Percentiles rank a stretch among this genome's conserved stretches.
Conservation (phyloP, 2,797 vertebrate genomes). For the Sebastes hubbsi region DNA sequence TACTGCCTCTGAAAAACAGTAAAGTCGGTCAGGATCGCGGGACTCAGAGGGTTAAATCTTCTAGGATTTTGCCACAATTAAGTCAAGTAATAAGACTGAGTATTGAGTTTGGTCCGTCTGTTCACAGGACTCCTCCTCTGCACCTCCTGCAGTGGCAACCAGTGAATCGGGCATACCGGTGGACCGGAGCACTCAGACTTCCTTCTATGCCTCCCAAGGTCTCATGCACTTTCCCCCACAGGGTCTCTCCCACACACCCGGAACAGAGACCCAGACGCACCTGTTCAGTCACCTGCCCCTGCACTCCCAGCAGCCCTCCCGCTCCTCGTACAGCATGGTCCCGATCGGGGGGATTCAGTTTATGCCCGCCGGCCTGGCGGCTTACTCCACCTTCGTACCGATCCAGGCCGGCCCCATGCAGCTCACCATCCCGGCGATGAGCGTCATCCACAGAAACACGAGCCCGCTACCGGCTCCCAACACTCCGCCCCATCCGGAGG, state of each 20-base stretch:
- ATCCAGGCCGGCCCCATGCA: slow-evolving; percentile 92
- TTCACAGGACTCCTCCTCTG: slow-evolving; percentile 59
- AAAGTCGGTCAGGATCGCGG: accelerated
- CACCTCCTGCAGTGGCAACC: slow-evolving; percentile 19
- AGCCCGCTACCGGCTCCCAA: slow-evolving; percentile 73
- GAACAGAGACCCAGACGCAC: slow-evolving; percentile 83
- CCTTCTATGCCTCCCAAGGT: slow-evolving; percentile 74
- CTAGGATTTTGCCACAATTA: neutral
- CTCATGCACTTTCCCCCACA: slow-evolving; percentile 67
- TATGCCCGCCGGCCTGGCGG: slow-evolving; percentile 89
- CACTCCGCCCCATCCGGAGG: slow-evolving; percentile 75
- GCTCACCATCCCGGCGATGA: slow-evolving; percentile 93
- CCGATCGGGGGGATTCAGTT: slow-evolving; percentile 95
- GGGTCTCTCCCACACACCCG: slow-evolving; percentile 47
- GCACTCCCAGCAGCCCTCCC: slow-evolving; percentile 92
- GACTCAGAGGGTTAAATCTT: neutral
- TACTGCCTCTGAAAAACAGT: too few relatives aligned
- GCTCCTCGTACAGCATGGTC: slow-evolving; percentile 89
- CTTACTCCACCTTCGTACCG: slow-evolving; percentile 95
- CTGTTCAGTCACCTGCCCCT: slow-evolving; percentile 97
- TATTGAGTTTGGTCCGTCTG: neutral
- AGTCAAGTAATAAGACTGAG: neutral
- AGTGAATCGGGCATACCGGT: slow-evolving; percentile 65
- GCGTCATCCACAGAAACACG: slow-evolving; percentile 90
- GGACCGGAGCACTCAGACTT: slow-evolving; percentile 81